These are phyloP conservation scores for Tragelaphus scriptus DNA, from an alignment of 2,113 vertebrate species.

Conservation along the genomic window DNA sequence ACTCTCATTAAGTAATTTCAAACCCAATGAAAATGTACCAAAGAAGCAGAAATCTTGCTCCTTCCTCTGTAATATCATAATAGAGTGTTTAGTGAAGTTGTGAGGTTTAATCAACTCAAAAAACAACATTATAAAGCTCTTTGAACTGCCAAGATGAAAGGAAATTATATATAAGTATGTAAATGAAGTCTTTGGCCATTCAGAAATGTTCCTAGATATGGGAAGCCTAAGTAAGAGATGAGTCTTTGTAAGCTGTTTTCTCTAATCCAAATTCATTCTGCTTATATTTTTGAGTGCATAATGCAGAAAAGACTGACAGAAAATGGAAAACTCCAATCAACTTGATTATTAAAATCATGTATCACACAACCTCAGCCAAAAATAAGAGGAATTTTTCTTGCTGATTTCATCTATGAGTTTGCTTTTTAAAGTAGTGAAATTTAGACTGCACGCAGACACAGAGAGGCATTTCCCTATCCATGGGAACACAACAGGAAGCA, in stretches of 20 bases:
- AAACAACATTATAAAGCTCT: conserved; percentile 24
- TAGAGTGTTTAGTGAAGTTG: background rate
- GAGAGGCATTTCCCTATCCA: background rate
- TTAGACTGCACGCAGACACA: background rate
- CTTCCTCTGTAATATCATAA: background rate
- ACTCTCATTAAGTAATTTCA: conserved; percentile 25
- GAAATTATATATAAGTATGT: conserved; percentile 44
- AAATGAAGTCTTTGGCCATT: conserved; percentile 49
- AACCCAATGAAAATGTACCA: background rate
- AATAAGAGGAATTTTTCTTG: background rate
- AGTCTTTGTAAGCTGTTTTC: conserved; percentile 24
- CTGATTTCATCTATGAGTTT: background rate
- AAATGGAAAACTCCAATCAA: conserved; percentile 9
- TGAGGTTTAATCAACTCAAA: conserved; percentile 37
- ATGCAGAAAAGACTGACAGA: background rate
- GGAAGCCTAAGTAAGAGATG: conserved; percentile 8
- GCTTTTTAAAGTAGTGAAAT: background rate
- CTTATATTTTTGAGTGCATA: background rate
- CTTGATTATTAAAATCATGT: background rate
- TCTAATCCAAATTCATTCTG: conserved; percentile 40
- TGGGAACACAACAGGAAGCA: background rate
- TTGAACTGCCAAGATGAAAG: conserved; percentile 52
- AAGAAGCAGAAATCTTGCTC: background rate
- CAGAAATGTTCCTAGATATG: conserved; percentile 16
- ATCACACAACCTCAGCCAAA: background rate